Conservation (phyloP, 2,797 vertebrate species). For the Micrastur ruficollis region DNA sequence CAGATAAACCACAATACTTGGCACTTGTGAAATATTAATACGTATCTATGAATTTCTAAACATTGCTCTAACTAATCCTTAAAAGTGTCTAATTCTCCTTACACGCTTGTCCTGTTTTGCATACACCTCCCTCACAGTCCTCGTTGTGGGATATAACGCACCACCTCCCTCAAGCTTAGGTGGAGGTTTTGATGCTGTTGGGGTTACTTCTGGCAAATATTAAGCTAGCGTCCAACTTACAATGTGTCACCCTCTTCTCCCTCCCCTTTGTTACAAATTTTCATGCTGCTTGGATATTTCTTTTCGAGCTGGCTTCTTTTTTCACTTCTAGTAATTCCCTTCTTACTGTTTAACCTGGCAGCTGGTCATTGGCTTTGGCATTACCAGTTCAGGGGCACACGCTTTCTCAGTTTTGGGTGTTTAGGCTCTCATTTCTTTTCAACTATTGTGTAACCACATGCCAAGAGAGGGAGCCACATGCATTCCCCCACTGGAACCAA, state of each 20-base stretch:
- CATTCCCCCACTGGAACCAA: fast-evolving
- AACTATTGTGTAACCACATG: background rate
- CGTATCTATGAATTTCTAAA: background rate
- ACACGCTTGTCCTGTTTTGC: fast-evolving
- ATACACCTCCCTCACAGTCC: background rate
- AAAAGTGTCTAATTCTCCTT: background rate
- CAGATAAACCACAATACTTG: background rate
- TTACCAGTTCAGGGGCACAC: fast-evolving
- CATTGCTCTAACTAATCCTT: too few relatives aligned
- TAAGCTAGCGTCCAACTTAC: background rate
- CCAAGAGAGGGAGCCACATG: background rate
- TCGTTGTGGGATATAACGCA: fast-evolving
- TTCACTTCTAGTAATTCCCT: background rate
- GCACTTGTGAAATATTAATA: background rate
- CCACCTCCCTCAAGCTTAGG: fast-evolving
- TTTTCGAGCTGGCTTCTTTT: background rate
- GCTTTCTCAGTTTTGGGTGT: background rate
- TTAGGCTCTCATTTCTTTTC: background rate
- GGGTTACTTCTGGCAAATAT: background rate
- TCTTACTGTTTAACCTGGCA: background rate
- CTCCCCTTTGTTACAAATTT: too few relatives aligned
- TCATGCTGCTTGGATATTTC: background rate
- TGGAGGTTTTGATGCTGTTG: background rate
- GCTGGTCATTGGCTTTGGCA: background rate
- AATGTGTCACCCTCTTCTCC: background rate